phyloP scores from a whole-genome alignment of 2,888 invertebrate species.

The Drepana falcataria region DNA sequence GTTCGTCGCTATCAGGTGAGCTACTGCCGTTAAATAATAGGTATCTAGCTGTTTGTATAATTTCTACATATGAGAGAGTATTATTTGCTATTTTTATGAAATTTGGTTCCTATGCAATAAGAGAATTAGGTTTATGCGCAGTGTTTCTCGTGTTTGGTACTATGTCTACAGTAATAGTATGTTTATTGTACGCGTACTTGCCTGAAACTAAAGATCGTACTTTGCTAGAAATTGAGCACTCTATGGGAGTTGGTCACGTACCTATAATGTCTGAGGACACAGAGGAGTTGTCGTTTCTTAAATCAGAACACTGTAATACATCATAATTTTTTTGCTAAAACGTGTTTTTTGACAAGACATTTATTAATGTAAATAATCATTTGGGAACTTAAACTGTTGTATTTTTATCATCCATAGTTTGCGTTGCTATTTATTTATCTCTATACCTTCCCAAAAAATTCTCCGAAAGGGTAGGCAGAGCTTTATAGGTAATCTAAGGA shows the following conservation, averaged over 20 bases:
- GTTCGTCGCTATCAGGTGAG: background rate
- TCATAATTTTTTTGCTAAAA: too few species aligned
- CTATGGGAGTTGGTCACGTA: slow-evolving; percentile 4
- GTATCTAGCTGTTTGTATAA: slow-evolving; percentile 13
- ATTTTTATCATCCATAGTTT: too few species aligned
- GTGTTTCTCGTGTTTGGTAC: slow-evolving; percentile 26
- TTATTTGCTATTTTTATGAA: slow-evolving; percentile 22
- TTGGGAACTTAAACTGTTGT: too few species aligned
- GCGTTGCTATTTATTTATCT: too few species aligned
- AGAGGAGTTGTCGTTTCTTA: too few species aligned
- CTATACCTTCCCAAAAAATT: too few species aligned
- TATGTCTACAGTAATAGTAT: slow-evolving; percentile 3
- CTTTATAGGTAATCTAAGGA: too few species aligned
- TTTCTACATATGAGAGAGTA: slow-evolving; percentile 13
- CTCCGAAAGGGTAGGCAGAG: too few species aligned
- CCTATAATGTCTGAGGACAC: background rate
- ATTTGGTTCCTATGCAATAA: slow-evolving; percentile 22
- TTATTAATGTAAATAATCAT: too few species aligned
- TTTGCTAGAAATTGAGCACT: slow-evolving; percentile 22
- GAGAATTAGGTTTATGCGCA: slow-evolving; percentile 23
- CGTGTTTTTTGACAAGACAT: too few species aligned
- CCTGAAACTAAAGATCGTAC: slow-evolving; percentile 33
- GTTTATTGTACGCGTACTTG: slow-evolving; percentile 24
- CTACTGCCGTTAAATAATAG: slow-evolving; percentile 10
- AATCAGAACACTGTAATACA: too few species aligned